Evolutionary conservation across 2,797 vertebrate species (phyloP).

Genomic region (Anas capensis): DNA sequence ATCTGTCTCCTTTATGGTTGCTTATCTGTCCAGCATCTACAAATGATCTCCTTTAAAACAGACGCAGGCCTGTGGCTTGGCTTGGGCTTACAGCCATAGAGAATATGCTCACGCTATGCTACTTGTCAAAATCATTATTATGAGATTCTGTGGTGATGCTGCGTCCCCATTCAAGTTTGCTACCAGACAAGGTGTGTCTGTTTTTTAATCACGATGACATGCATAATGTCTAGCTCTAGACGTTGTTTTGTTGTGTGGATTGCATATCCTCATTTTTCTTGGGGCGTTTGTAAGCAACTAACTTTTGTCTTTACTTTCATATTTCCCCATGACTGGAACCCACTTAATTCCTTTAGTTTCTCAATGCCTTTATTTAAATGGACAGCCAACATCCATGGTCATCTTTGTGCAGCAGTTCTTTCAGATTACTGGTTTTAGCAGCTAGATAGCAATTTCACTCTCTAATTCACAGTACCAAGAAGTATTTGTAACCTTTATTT

Average conservation of each 20-base stretch:
- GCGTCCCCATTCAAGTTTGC: background rate
- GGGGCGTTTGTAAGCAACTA: background rate
- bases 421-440: background rate
- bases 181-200: slow-evolving; percentile 17
- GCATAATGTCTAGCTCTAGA: background rate
- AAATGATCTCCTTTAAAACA: background rate
- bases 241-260: background rate
- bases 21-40: background rate
- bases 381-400: background rate
- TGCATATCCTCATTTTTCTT: slow-evolving; percentile 9
- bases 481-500: background rate
- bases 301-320: background rate
- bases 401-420: background rate
- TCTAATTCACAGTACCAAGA: background rate
- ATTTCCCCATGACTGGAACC: slow-evolving; percentile 2
- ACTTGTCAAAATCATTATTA: background rate
- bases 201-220: background rate
- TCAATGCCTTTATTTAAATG: background rate
- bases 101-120: background rate
- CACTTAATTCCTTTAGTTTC: slow-evolving; percentile 12
- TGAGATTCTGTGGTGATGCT: background rate
- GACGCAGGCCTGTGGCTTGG: background rate
- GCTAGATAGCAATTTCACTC: background rate
- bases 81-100: background rate
- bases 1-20: background rate